phyloP scores from a whole-genome alignment of 1,140 invertebrate species.

The Aphis gossypii region DNA sequence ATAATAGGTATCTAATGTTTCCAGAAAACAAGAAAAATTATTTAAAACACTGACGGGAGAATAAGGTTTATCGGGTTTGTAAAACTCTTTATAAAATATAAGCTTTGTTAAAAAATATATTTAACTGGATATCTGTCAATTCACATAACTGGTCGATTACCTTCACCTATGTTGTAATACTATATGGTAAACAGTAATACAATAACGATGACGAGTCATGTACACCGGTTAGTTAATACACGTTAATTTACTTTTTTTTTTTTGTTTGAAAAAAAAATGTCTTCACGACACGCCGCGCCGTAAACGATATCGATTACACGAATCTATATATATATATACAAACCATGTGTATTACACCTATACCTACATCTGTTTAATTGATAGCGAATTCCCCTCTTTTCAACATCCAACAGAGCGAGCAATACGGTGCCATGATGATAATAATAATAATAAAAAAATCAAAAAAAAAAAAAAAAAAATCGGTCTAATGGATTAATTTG shows the following conservation, averaged over 20 bases:
- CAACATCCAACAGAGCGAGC: neutral
- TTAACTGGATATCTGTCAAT: neutral
- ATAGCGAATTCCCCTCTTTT: neutral
- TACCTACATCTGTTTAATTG: neutral
- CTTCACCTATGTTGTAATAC: neutral
- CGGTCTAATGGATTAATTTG: constrained; percentile 18
- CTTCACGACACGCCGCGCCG: neutral
- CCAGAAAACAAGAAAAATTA: neutral
- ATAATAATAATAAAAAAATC: neutral
- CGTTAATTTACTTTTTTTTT: neutral
- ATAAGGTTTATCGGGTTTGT: neutral
- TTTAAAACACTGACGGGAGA: neutral
- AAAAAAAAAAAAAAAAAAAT: neutral
- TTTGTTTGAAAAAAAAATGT: neutral
- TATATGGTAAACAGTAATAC: neutral
- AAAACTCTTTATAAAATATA: too few species aligned
- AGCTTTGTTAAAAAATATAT: neutral
- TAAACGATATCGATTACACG: neutral
- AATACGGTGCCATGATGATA: neutral
- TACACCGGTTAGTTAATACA: neutral
- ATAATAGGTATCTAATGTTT: too few species aligned
- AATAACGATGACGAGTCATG: neutral
- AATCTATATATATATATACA: too few species aligned
- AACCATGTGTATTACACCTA: neutral
- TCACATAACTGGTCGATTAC: neutral